Evolutionary conservation across 2,113 vertebrate genomes (phyloP), one percentile per base, ranked within the genome.

Genomic region (Neotoma lepida): DNA sequence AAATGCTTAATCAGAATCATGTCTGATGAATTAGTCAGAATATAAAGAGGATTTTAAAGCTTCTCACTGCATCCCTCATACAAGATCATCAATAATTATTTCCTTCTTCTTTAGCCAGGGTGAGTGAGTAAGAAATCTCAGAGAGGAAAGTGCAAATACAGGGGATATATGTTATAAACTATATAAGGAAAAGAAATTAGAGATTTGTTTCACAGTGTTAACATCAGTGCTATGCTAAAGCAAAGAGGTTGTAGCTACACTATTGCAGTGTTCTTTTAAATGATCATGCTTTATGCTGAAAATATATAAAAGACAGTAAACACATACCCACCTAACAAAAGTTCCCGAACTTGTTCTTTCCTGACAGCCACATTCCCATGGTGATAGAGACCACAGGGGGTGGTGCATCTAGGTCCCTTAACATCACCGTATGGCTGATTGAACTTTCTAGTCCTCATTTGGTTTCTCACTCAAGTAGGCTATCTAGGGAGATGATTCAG

Each of bases 1-100:
- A 84, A 41, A 87, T 46, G 5, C 30, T 68, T 92, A 20, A 84
- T 89, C 70, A 87, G 44, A 96, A 93, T 49, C 46, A 39, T 4
- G 12, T 66, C 68, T 95, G 28, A 35, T 70, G 80, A 39, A 41
- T 92, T 78, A 82, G 1, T 39, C 63, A 90, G 61, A 56, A 20
- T 86, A 26, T 44, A 64, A 66, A 76, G 51, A 54, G 20, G 15
- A 70, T 89, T 74, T 73, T 56, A 22, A 94, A 58, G 13, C 33
- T 88, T 78, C 80, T 78, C 5, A 85, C 2, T 58, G 1, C 22
- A 63, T 41, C 15, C 17, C 26, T 88, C 63, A 77, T 70, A 74
- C 4, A 86, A 88, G 58, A 86, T 1, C 13, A 80, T 64, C n/a
- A 80, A 26, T 63, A 92, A 64, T 44, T 61, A 66, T 86, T 78